A percentile compares a stretch with the other conserved stretches of the same genome.
These are phyloP conservation scores for Scolopax bukidnonensis DNA, from an alignment of 2,797 vertebrate genomes.

Conservation along the genomic window DNA sequence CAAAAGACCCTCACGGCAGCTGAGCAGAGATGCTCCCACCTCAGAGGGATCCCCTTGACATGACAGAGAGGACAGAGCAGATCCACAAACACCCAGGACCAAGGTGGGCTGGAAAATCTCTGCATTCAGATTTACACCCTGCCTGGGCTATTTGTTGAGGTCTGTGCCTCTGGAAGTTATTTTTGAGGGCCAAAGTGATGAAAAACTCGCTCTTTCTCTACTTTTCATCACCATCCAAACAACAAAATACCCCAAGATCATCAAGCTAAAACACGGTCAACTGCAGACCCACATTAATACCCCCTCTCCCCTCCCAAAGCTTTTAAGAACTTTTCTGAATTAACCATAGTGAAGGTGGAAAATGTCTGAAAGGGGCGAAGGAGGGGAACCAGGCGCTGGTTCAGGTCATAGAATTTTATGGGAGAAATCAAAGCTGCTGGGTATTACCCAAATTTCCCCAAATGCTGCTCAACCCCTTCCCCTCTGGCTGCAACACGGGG, in stretches of 20 bases:
- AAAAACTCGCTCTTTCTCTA: not conserved
- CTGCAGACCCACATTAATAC: not conserved
- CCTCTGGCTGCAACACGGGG: accelerated
- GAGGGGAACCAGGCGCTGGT: accelerated
- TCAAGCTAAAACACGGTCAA: accelerated
- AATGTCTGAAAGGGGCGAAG: not conserved
- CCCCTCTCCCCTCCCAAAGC: not conserved
- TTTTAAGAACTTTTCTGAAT: not conserved
- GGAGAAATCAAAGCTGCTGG: not conserved
- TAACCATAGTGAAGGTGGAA: not conserved
- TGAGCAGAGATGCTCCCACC: not conserved
- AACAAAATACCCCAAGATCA: not conserved
- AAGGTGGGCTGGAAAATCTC: not conserved
- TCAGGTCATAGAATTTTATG: not conserved
- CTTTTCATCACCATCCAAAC: not conserved
- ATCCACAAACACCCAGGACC: not conserved
- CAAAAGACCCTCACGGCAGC: not conserved
- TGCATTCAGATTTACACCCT: accelerated
- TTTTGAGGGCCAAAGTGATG: not conserved
- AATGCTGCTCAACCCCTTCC: accelerated
- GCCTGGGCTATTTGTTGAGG: not conserved
- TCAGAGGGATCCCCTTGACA: accelerated
- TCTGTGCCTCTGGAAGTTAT: not conserved
- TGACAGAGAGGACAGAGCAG: accelerated
- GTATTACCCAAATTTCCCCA: not conserved